These are phyloP conservation scores for Ancistrus triradiatus DNA, from an alignment of 2,113 vertebrate genomes.

Conservation along the genomic window DNA sequence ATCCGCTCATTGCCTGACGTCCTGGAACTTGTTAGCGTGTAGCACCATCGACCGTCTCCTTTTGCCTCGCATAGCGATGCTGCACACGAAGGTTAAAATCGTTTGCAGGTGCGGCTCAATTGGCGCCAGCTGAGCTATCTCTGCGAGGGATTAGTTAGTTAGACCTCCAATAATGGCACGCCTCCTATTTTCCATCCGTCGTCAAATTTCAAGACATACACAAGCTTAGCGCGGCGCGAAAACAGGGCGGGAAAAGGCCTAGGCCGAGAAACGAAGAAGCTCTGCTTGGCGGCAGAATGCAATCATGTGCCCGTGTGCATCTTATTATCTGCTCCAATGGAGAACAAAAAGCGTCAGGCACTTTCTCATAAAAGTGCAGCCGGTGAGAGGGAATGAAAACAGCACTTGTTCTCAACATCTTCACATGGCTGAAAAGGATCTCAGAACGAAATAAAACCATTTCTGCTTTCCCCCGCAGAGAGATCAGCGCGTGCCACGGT, in stretches of 20 bases:
- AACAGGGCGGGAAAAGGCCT: not conserved
- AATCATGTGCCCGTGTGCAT: conserved; percentile 20
- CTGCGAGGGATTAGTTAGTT: no score
- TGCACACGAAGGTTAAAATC: not conserved
- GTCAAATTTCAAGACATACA: not conserved
- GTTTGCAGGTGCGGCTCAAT: not conserved
- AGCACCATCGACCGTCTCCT: not conserved
- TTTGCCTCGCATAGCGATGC: conserved; percentile 23
- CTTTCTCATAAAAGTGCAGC: conserved; percentile 30
- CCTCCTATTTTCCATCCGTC: no score
- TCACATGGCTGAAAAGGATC: not conserved
- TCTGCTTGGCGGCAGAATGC: conserved; percentile 7
- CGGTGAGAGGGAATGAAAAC: conserved; percentile 23
- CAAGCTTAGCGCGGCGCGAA: not conserved
- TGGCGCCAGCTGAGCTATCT: no score
- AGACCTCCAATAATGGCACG: no score
- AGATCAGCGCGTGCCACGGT: conserved; percentile 14
- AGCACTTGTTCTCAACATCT: conserved; percentile 23
- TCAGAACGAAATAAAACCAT: not conserved
- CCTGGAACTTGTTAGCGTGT: conserved; percentile 40
- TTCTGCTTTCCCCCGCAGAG: not conserved
- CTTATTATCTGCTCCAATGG: conserved; percentile 37
- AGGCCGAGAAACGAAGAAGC: not conserved
- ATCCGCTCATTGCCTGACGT: conserved; percentile 23
- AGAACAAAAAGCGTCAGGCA: conserved; percentile 18